Evolutionary conservation across 2,797 vertebrate species (phyloP), one percentile per base, ranked within the genome.

Genomic region (Darevskia nairensis): DNA sequence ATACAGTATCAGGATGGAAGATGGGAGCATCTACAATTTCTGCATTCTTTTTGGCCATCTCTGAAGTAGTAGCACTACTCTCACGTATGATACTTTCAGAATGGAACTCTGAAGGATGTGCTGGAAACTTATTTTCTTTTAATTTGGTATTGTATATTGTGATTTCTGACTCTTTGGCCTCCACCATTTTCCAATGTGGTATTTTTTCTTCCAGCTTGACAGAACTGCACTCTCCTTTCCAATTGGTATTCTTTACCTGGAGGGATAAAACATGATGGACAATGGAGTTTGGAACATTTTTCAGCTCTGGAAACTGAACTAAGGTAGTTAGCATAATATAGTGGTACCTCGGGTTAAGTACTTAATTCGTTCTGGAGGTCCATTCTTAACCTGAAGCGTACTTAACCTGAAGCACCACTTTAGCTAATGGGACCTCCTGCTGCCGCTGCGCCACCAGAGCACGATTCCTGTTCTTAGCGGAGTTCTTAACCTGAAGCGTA

Each of bases 211-310:
- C 87, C 93, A 91, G 93, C 91, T 95, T 94, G 88, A 91, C 61
- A 94, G 90, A 66, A 90, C 55, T 86, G 0, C 5, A 76, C 74
- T 95, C 95, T 82, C 94, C 95, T 88, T 97, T 96, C 87, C 95
- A 94, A 84, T 94, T 91, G 92, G 92, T 85, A 91, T 93, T 96
- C 90, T 96, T 96, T 92, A 95, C 93, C 91, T 96, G 96, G 93
- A 97, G 94, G 89, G 96, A 96, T 59, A 95, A 95, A 93, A 96
- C 95, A 95, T 96, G 96, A 69, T 97, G 96, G 93, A 97, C 95
- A 94, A 97, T 94, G 46, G 92, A 96, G 89, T 92, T 96, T 91
- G 92, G 95, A 86, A 93, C 95, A 61, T 93, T 93, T 19, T 97
- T 97, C 91, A 96, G 96, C 80, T 96, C 96, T 66, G 95, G 91